Conservation (phyloP, 2,797 vertebrate genomes). For the Odontamblyopus rebecca region DNA sequence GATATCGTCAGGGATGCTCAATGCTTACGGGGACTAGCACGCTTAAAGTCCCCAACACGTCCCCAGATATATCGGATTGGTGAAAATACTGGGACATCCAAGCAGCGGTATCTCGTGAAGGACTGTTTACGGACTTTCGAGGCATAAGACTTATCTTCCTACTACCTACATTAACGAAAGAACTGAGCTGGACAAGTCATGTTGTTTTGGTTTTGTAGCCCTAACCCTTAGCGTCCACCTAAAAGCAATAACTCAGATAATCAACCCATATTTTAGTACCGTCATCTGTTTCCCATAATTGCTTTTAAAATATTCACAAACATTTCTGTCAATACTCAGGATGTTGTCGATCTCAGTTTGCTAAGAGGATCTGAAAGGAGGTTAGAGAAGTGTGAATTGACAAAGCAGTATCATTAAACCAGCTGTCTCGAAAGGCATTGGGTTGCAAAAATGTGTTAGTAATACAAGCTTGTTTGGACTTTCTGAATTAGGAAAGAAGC, state of each 20-base stretch:
- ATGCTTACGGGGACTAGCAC: slow-evolving; percentile 12
- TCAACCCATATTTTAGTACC: slow-evolving; percentile 47
- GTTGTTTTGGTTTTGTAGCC: slow-evolving; percentile 54
- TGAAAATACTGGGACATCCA: slow-evolving; percentile 20
- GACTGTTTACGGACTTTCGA: slow-evolving; percentile 47
- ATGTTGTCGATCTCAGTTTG: slow-evolving; percentile 46
- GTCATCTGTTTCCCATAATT: slow-evolving; percentile 37
- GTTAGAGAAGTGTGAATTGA: slow-evolving; percentile 23
- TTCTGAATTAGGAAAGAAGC: slow-evolving; percentile 24
- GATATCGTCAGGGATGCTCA: slow-evolving; percentile 34
- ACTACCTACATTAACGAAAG: slow-evolving; percentile 56
- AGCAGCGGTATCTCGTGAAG: slow-evolving; percentile 42
- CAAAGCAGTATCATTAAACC: slow-evolving; percentile 25
- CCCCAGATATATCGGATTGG: slow-evolving; percentile 21
- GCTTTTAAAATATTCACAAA: slow-evolving; percentile 42
- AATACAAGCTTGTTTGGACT: slow-evolving; percentile 29
- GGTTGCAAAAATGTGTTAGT: slow-evolving; percentile 32
- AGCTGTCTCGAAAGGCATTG: slow-evolving; percentile 22
- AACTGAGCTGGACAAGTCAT: slow-evolving; percentile 56
- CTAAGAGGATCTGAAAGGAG: slow-evolving; percentile 28
- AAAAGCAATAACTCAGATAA: slow-evolving; percentile 75
- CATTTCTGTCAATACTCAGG: slow-evolving; percentile 69
- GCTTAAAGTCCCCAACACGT: slow-evolving; percentile 39
- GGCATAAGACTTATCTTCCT: slow-evolving; percentile 46
- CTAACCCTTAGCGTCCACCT: slow-evolving; percentile 65